These are phyloP conservation scores for Drosophila sordidapex DNA, from an alignment of 2,888 invertebrate genomes.

Conservation along the genomic window DNA sequence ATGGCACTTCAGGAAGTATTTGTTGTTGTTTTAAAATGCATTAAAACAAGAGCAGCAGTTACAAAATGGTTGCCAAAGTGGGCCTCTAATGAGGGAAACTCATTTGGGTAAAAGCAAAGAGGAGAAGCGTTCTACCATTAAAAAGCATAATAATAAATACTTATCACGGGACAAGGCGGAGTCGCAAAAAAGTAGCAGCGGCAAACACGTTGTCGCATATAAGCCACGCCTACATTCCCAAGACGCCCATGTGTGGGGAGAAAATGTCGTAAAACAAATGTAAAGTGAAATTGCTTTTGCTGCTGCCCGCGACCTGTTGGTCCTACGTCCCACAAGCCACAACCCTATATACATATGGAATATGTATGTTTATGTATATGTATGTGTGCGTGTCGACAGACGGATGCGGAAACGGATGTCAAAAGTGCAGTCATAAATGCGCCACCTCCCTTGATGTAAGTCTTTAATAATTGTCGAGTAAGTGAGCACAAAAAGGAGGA, in stretches of 20 bases:
- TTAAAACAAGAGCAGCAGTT: constrained; percentile 17
- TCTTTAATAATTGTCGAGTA: constrained; percentile 75
- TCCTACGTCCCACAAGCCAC: constrained; percentile 40
- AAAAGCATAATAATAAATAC: constrained; percentile 81
- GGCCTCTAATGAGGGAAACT: constrained; percentile 75
- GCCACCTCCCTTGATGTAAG: constrained; percentile 73
- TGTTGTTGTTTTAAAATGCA: constrained; percentile 41
- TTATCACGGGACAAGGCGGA: constrained; percentile 61
- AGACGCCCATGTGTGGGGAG: constrained; percentile 40
- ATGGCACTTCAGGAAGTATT: constrained; percentile 4
- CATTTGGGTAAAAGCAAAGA: constrained; percentile 76
- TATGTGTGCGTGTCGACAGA: constrained; percentile 65
- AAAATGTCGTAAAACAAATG: constrained; percentile 80
- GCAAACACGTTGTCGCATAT: constrained; percentile 63
- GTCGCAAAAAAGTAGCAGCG: constrained; percentile 48
- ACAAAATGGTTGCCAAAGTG: constrained; percentile 43
- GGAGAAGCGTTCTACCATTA: constrained; percentile 64
- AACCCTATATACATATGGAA: constrained; percentile 3
- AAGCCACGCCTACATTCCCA: constrained; percentile 41
- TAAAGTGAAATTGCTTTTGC: constrained; percentile 79
- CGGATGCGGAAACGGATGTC: constrained; percentile 78
- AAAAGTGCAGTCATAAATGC: constrained; percentile 80
- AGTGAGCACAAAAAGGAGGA: constrained; percentile 27
- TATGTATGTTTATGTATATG: constrained; percentile 14
- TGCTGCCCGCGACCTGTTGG: constrained; percentile 70